Evolutionary conservation across 2,113 vertebrate genomes (phyloP), one percentile per base, ranked within the genome.

Genomic region (Lycocorax pyrrhopterus): DNA sequence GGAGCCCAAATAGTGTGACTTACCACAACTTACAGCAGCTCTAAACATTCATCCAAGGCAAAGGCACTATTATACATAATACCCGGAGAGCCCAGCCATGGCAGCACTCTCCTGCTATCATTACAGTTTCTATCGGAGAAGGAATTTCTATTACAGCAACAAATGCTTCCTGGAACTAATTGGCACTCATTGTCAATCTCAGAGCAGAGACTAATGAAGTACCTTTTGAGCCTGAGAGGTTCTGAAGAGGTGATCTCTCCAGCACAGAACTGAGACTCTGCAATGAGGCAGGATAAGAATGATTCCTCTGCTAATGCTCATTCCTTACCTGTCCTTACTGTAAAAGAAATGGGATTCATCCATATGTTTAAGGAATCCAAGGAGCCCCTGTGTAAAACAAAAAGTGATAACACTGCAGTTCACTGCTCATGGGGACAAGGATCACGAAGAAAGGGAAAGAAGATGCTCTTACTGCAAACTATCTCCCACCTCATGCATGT

Each of bases 141-240:
- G 21, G 62, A 81, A 91, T 83, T 92, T 63, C 59, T 90, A 41
- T 60, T 90, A 47, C 63, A 90, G 82, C 33, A 77, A 68, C 71
- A 96, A 94, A 92, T 81, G 41, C 55, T 82, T 91, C 76, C 94
- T 95, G 75, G 55, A 94, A 93, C 68, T 94, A 95, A 96, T 81
- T 95, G 87, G 75, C 63, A 88, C 68, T 95, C 82, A 35, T 77
- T 60, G 43, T 63, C 79, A 84, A 84, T 81, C 87, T 93, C 64
- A 59, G 87, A 32, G 4, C 75, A 86, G 68, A 92, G 59, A 59
- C 47, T 95, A 91, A 97, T 77, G 84, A 95, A 96, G 82, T 63
- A 78, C 69, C 89, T 94, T 96, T 89, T 75, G 87, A 95, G 91
- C 84, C 68, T 69, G 39, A 90, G 90, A 91, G 87, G 35, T 92